These are phyloP conservation scores for Himalopsyche kuldschensis DNA, from an alignment of 2,888 invertebrate genomes.

Conservation along the genomic window DNA sequence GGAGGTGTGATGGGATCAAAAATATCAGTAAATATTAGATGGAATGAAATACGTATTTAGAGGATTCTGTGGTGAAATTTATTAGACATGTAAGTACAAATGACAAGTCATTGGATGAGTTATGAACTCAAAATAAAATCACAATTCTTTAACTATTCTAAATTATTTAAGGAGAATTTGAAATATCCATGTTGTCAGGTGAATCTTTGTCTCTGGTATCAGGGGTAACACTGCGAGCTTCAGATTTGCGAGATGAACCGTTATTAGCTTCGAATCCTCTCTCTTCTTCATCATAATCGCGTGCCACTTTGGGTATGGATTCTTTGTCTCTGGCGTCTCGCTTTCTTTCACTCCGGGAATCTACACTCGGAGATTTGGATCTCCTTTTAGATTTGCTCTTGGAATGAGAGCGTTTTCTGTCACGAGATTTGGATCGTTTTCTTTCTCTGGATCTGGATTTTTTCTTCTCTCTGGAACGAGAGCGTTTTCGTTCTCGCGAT, in stretches of 20 bases:
- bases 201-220: slow-evolving; percentile 56
- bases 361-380: slow-evolving; percentile 52
- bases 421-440: slow-evolving; percentile 55
- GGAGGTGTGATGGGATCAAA: too few relatives aligned
- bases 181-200: slow-evolving; percentile 78
- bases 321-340: slow-evolving; percentile 24
- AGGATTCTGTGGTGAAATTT: not conserved
- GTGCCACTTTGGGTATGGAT: slow-evolving; percentile 28
- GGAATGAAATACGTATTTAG: not conserved
- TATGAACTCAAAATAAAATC: not conserved
- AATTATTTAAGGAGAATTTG: slow-evolving; percentile 67
- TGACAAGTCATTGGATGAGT: too few relatives aligned
- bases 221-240: slow-evolving; percentile 47
- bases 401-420: slow-evolving; percentile 54
- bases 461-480: slow-evolving; percentile 62
- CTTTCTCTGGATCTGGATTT: slow-evolving; percentile 49
- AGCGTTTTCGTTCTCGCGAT: slow-evolving; percentile 63
- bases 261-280: slow-evolving; percentile 53
- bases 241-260: slow-evolving; percentile 42
- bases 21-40: not conserved
- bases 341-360: slow-evolving; percentile 44
- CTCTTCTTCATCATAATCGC: slow-evolving; percentile 58
- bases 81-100: not conserved
- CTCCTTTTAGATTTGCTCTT: slow-evolving; percentile 53
- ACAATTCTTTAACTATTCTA: not conserved